phyloP scores from a whole-genome alignment of 2,113 vertebrate species.

The Muscicapa adusta region DNA sequence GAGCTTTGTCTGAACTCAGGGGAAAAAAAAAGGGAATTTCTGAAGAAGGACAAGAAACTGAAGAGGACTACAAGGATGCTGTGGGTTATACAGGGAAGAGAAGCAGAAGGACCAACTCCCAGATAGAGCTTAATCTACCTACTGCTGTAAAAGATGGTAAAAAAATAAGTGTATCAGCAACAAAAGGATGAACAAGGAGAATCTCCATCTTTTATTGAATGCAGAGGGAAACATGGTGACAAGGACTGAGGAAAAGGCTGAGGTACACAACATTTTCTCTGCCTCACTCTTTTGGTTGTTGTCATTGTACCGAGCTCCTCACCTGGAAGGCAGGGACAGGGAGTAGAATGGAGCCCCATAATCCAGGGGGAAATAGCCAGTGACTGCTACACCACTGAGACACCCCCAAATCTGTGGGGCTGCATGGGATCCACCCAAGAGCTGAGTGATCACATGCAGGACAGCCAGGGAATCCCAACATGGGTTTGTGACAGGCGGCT shows the following conservation, averaged over 20 bases:
- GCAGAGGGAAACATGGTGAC: neutral
- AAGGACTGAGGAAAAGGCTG: neutral
- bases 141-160: neutral
- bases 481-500: neutral
- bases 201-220: neutral
- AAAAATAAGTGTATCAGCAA: neutral
- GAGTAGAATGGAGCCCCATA: neutral
- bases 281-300: neutral
- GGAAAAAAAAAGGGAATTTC: neutral
- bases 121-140: neutral
- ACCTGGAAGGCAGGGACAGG: neutral
- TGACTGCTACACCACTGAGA: neutral
- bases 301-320: neutral
- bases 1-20: neutral
- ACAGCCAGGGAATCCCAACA: fast-evolving
- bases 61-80: neutral
- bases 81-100: neutral
- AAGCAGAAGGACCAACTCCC: neutral
- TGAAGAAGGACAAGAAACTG: neutral
- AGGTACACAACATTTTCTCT: neutral
- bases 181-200: neutral
- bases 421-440: neutral
- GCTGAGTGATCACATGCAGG: neutral
- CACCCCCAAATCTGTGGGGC: fast-evolving
- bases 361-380: neutral